Evolutionary conservation across 1,140 invertebrate species (phyloP), one percentile per base, ranked within the genome.

Genomic region (Pissodes strobi): DNA sequence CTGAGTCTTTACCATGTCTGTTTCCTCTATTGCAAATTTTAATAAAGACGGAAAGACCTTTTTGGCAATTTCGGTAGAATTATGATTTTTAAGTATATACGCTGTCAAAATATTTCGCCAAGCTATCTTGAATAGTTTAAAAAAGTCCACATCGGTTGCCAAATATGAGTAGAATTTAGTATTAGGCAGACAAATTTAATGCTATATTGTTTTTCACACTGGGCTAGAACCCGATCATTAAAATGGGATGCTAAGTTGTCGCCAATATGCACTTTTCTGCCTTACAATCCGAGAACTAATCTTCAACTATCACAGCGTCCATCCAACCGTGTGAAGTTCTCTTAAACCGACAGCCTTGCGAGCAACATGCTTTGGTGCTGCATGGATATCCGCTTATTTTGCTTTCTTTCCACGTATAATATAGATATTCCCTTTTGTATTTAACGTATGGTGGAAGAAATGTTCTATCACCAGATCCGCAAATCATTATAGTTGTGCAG

Each of bases 121-220:
- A 10, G 57, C 17, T 1, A 25, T 37, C 13, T 59, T 49, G 23
- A 49, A 49, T 49, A 43, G 43, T 12, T 30, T 10, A n/a, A 55
- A 55, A 39, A 55, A 55, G 2, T n/a, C 66, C 10, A 78, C 73
- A 67, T 79, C 79, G 77, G 76, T 58, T 79, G 77, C n/a, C 67
- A 63, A 0, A 74, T 45, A 64, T 75, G 74, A 9, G 76, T 78
- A 5, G 72, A 68, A 57, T 79, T 80, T 10, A 71, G 17, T 18
- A 78, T 75, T 79, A 27, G 66, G n/a, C n/a, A n/a, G n/a, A n/a
- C n/a, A n/a, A n/a, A n/a, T n/a, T n/a, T n/a, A n/a, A n/a, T n/a
- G n/a, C n/a, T n/a, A n/a, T n/a, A n/a, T n/a, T 76, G 71, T 72
- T 76, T 51, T 48, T 63, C 22, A 48, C 71, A 70, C 17, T 27